Conservation (phyloP, 2,888 invertebrate genomes). For the Chalcosyrphus nemorum region DNA sequence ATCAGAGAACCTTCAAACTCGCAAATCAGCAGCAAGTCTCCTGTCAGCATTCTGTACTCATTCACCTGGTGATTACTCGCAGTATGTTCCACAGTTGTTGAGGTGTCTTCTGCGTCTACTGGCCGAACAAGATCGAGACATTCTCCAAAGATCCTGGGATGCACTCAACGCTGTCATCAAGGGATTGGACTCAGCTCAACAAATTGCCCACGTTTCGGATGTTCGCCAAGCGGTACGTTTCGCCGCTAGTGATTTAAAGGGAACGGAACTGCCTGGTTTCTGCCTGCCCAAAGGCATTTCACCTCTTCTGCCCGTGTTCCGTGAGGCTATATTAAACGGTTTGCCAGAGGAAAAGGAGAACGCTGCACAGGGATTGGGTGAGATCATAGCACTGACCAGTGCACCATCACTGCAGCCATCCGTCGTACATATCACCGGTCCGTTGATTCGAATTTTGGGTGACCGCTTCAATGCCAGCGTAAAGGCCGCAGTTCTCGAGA, state of each 20-base stretch:
- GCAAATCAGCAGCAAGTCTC: conserved; percentile 92
- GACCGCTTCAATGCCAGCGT: conserved; percentile 97
- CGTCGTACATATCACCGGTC: conserved; percentile 98
- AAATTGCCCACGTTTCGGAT: conserved; percentile 93
- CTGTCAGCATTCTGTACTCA: conserved; percentile 95
- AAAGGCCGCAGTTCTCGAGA: conserved; percentile 97
- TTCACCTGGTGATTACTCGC: conserved; percentile 92
- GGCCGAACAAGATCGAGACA: conserved; percentile 90
- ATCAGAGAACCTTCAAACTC: conserved; percentile 85
- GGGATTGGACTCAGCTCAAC: conserved; percentile 92
- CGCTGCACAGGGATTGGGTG: conserved; percentile 94
- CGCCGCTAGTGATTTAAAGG: conserved; percentile 92
- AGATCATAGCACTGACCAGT: conserved; percentile 86
- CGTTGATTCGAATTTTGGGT: conserved; percentile 97
- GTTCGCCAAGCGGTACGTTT: conserved; percentile 96
- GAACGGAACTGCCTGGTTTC: conserved; percentile 92
- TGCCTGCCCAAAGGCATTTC: conserved; percentile 97
- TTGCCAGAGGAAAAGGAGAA: conserved; percentile 97
- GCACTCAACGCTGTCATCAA: conserved; percentile 94
- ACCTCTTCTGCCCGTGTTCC: conserved; percentile 96
- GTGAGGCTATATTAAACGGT: conserved; percentile 98
- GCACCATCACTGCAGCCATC: conserved; percentile 95
- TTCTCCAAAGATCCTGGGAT: conserved; percentile 94
- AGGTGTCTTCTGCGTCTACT: conserved; percentile 93
- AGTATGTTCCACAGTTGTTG: conserved; percentile 93